phyloP scores from a whole-genome alignment of 1,140 invertebrate genomes.

The Lepidurus packardi region DNA sequence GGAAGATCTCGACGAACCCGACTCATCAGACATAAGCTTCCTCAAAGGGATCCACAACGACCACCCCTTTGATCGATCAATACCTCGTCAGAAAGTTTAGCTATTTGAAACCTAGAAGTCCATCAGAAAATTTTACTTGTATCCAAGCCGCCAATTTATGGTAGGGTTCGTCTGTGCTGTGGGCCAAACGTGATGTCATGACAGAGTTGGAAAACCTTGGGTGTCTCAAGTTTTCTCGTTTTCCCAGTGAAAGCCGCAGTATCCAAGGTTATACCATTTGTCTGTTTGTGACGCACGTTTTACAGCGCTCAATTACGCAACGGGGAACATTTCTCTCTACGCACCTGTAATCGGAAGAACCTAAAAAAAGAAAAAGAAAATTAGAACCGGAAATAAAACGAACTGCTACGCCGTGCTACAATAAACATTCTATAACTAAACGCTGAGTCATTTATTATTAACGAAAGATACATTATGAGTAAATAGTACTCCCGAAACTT shows the following conservation, averaged over 20 bases:
- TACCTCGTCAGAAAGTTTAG: background rate
- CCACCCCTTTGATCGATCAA: conserved; percentile 12
- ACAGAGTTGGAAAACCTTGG: background rate
- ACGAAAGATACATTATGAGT: background rate
- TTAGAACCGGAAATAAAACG: background rate
- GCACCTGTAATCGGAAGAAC: background rate
- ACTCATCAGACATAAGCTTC: background rate
- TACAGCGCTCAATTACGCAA: background rate
- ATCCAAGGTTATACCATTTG: conserved; percentile 2
- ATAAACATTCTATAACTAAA: background rate
- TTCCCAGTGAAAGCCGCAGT: background rate
- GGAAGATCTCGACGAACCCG: background rate
- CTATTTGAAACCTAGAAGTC: background rate
- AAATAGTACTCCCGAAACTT: background rate
- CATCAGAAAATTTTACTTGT: background rate
- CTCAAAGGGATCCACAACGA: background rate
- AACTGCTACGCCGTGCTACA: background rate
- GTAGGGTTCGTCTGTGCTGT: background rate
- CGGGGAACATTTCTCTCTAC: background rate
- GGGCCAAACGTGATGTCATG: conserved; percentile 5
- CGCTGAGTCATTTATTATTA: background rate
- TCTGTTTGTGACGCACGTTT: background rate
- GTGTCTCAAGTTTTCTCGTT: background rate
- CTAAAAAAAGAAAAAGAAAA: background rate
- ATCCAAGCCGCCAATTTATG: conserved; percentile 13